These are phyloP conservation scores for Sapayoa aenigma DNA, from an alignment of 2,113 vertebrate genomes.

Conservation along the genomic window DNA sequence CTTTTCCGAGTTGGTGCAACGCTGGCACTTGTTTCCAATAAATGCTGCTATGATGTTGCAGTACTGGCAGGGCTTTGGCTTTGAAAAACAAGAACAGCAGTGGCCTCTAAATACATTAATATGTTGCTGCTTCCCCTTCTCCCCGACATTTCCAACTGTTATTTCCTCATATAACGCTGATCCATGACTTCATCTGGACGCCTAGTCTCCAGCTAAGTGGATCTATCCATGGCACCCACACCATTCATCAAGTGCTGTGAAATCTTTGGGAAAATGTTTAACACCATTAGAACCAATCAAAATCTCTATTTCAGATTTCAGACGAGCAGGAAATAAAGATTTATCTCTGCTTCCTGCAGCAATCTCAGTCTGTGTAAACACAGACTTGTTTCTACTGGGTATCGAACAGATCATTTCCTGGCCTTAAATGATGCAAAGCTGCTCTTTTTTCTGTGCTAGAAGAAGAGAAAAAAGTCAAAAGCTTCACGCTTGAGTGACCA, in stretches of 20 bases:
- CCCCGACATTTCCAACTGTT: not conserved
- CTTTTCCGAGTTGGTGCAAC: conserved; percentile 81
- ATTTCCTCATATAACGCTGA: not conserved
- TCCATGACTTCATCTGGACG: not conserved
- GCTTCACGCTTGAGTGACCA: not conserved
- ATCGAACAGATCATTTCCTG: not conserved
- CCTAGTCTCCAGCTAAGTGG: not conserved
- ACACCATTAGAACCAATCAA: not conserved
- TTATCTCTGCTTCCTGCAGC: not conserved
- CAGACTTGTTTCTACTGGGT: not conserved
- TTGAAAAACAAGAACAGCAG: not conserved
- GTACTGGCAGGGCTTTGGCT: conserved; percentile 83
- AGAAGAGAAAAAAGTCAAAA: not conserved
- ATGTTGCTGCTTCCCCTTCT: not conserved
- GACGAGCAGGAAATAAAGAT: not conserved
- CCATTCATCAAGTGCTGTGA: not conserved
- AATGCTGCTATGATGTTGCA: conserved; percentile 82
- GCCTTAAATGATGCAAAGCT: not conserved
- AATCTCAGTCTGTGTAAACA: not conserved
- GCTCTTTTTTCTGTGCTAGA: not conserved
- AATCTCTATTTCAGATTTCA: not conserved
- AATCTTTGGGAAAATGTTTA: not conserved
- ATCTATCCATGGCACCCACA: not conserved
- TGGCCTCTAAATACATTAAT: not conserved
- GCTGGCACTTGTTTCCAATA: conserved; percentile 82